Conservation (phyloP, 2,888 invertebrate genomes). For the Plebejus melissa region DNA sequence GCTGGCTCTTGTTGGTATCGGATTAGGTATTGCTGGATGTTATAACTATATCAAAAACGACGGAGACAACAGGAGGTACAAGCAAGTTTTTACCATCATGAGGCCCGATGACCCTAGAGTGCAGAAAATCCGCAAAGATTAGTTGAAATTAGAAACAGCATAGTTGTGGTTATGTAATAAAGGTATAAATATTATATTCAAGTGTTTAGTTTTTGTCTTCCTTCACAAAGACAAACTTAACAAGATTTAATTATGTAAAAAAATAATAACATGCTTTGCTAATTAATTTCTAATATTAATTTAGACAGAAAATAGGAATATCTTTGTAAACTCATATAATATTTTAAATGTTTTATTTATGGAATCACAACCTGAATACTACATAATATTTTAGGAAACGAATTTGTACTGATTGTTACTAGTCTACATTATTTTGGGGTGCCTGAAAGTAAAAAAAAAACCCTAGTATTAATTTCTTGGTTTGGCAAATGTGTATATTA, state of each 20-base stretch:
- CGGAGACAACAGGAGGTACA: slow-evolving; percentile 84
- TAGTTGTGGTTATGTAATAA: slow-evolving; percentile 67
- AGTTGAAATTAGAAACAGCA: slow-evolving; percentile 35
- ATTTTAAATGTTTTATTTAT: not conserved
- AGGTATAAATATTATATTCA: slow-evolving; percentile 35
- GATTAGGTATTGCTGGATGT: slow-evolving; percentile 64
- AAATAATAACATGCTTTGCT: no score
- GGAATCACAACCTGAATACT: slow-evolving; percentile 1
- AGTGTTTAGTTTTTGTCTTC: not conserved
- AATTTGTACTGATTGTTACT: slow-evolving; percentile 8
- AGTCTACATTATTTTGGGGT: not conserved
- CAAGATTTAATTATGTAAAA: no score
- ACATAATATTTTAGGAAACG: slow-evolving; percentile 12
- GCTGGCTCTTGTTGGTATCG: slow-evolving; percentile 79
- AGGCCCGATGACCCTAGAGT: slow-evolving; percentile 84
- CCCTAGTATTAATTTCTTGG: no score
- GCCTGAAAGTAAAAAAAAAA: not conserved
- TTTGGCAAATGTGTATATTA: no score
- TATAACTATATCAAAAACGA: slow-evolving; percentile 76
- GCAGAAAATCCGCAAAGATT: slow-evolving; percentile 76
- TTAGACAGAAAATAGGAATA: not conserved
- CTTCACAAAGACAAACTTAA: not conserved
- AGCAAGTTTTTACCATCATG: slow-evolving; percentile 80
- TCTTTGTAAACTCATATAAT: not conserved
- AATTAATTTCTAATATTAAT: not conserved